Percentiles rank a stretch among this genome's conserved stretches.
phyloP scores from a whole-genome alignment of 1,140 invertebrate species.

The Bombus breviceps region DNA sequence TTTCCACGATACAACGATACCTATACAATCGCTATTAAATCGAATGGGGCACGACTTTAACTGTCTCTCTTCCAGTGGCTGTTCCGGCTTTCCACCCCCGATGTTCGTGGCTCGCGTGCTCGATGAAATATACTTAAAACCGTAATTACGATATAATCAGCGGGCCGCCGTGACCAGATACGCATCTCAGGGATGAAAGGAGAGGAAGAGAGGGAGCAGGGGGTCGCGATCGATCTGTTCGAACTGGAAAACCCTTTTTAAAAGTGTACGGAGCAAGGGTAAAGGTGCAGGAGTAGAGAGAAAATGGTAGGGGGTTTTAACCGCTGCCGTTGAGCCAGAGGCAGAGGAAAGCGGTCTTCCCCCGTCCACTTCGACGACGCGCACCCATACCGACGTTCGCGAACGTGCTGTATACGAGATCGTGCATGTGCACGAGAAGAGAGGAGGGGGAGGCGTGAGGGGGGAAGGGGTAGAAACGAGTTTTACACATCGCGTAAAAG shows the following conservation, averaged over 20 bases:
- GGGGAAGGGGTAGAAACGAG: conserved; percentile 35
- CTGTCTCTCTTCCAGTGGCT: neutral
- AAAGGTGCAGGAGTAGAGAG: conserved; percentile 38
- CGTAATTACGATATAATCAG: conserved; percentile 81
- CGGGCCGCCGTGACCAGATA: conserved; percentile 79
- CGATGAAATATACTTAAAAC: conserved; percentile 80
- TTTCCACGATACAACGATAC: neutral
- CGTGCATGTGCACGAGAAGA: neutral
- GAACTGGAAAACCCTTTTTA: conserved; percentile 67
- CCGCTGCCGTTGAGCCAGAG: conserved; percentile 29
- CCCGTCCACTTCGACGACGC: conserved; percentile 35
- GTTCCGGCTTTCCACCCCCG: neutral
- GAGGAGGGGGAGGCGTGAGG: neutral
- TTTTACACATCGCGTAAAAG: conserved; percentile 75
- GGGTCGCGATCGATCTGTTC: conserved; percentile 76
- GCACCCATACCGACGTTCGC: conserved; percentile 24
- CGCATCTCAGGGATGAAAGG: conserved; percentile 69
- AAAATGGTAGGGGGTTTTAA: neutral
- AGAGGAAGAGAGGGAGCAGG: conserved; percentile 46
- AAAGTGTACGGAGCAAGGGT: conserved; percentile 59
- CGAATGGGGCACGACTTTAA: conserved; percentile 66
- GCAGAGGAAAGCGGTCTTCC: conserved; percentile 52
- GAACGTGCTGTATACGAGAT: conserved; percentile 5
- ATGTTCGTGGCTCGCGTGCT: conserved; percentile 71
- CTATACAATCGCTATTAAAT: conserved; percentile 69